Evolutionary conservation across 2,888 invertebrate genomes (phyloP).

Genomic region (Chaetoderma sp.): DNA sequence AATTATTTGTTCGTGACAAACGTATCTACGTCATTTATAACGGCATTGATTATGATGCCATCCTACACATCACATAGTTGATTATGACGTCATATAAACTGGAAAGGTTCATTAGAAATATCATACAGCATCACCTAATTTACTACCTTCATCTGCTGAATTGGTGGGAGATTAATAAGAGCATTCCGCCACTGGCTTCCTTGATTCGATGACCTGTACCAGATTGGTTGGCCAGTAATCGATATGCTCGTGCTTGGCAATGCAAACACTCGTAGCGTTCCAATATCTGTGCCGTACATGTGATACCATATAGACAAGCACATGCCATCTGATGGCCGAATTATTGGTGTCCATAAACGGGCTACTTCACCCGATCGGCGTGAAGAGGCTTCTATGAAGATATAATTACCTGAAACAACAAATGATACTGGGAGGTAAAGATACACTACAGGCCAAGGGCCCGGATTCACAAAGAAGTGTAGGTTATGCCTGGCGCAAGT

Average conservation of each 20-base stretch:
- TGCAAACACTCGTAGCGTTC: slow-evolving; percentile 48
- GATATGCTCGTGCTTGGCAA: slow-evolving; percentile 39
- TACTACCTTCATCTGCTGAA: no score
- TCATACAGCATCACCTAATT: no score
- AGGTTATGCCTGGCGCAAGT: no score
- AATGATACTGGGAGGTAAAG: background rate
- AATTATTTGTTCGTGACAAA: no score
- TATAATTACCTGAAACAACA: slow-evolving; percentile 32
- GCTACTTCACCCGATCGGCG: slow-evolving; percentile 74
- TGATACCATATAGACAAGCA: slow-evolving; percentile 65
- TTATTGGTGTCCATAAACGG: slow-evolving; percentile 59
- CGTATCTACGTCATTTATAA: no score
- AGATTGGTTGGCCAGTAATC: slow-evolving; percentile 42
- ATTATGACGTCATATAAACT: no score
- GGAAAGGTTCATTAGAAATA: no score
- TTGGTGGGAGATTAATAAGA: background rate
- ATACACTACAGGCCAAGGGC: no score
- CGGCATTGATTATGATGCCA: no score
- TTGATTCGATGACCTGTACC: slow-evolving; percentile 53
- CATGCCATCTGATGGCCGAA: slow-evolving; percentile 25
- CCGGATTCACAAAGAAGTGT: no score
- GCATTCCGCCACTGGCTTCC: slow-evolving; percentile 54
- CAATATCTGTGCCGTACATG: slow-evolving; percentile 63
- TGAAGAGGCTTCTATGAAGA: slow-evolving; percentile 68
- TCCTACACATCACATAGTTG: no score